Base-by-base conservation (phyloP, 2,797 vertebrate species). In the Petrocephalus schoutedeni region DNA sequence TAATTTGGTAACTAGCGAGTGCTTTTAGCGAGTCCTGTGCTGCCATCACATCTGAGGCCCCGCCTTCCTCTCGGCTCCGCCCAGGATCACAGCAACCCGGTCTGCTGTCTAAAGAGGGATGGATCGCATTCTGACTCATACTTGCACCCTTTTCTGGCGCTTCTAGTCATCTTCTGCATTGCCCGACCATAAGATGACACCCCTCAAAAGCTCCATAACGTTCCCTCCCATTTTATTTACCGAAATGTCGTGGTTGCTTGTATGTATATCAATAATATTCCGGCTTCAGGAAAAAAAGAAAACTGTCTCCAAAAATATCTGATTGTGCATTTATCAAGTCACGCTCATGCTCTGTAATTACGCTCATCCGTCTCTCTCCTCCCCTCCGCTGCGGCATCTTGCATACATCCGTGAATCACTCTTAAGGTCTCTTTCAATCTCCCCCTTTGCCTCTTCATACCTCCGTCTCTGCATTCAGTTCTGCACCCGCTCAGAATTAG, bases 261-360 rank as follows among this genome's bases (percentile, higher is more conserved):
- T 57, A 56, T 0, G 54, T 57, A 9, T 23, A 85, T 85, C 53
- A 57, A 85, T 85, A 57, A 85, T 28, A 85, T 85, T 85, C 54
- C 51, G 21, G 53, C 23, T 58, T 56, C 6, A 4, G 41, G 3
- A 45, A 45, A 45, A 45, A 58, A 85, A 85, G 49, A 85, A 85
- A 58, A 21, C 16, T 0, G 16, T 56, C 54, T 19, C 51, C 53
- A 23, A 57, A 85, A 85, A 85, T 85, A 85, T 57, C 51, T 56
- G 51, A 85, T 57, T 57, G 53, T 57, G 28, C 53, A 85, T 56
- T 85, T 57, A 85, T 85, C 23, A 85, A 85, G 53, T 57, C 61
- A 32, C 9, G 23, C 45, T 14, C 28, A 0, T 58, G 23, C 83
- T 58, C 53, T 85, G 83, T 57, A 85, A 85, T 85, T 85, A 56